These are phyloP conservation scores for Brachionus calyciflorus DNA, from an alignment of 1,140 invertebrate species.

Conservation along the genomic window DNA sequence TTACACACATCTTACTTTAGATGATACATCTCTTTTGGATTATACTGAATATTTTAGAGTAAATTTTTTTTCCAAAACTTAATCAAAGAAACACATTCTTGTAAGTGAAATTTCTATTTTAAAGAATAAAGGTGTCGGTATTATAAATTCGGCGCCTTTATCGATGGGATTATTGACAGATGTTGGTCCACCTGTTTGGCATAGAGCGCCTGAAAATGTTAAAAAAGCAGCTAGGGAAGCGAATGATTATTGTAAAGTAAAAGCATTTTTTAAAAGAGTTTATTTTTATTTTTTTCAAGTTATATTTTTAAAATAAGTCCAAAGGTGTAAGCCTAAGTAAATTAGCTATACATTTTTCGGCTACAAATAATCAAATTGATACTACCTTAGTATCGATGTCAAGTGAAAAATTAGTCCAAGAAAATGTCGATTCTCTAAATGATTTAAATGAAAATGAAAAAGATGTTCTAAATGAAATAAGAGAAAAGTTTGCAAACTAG, in stretches of 20 bases:
- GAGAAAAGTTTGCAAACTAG: constrained; percentile 52
- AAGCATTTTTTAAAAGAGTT: constrained; percentile 51
- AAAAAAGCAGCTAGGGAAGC: constrained; percentile 64
- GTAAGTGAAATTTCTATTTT: constrained; percentile 54
- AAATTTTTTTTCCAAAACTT: no score
- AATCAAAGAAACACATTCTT: not conserved
- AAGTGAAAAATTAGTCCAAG: constrained; percentile 50
- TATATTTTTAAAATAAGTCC: not conserved
- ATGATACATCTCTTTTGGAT: constrained; percentile 72
- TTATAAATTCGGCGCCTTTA: constrained; percentile 76
- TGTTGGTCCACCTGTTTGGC: constrained; percentile 74
- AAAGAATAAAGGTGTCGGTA: constrained; percentile 70
- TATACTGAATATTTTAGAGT: constrained; percentile 75
- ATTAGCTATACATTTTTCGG: constrained; percentile 19
- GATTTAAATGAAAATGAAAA: constrained; percentile 52
- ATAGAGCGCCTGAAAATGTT: constrained; percentile 71
- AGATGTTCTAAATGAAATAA: constrained; percentile 52
- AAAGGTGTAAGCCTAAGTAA: constrained; percentile 7
- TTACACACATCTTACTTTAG: constrained; percentile 74
- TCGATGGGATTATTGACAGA: constrained; percentile 78
- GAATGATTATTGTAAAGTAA: constrained; percentile 55
- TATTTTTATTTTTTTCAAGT: not conserved
- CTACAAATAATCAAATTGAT: not conserved
- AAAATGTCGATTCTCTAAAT: constrained; percentile 51
- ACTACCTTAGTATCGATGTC: constrained; percentile 46